A percentile compares a stretch with the other conserved stretches of the same genome.
Evolutionary conservation across 2,113 vertebrate species (phyloP).

Genomic region (Anolis sagrei): DNA sequence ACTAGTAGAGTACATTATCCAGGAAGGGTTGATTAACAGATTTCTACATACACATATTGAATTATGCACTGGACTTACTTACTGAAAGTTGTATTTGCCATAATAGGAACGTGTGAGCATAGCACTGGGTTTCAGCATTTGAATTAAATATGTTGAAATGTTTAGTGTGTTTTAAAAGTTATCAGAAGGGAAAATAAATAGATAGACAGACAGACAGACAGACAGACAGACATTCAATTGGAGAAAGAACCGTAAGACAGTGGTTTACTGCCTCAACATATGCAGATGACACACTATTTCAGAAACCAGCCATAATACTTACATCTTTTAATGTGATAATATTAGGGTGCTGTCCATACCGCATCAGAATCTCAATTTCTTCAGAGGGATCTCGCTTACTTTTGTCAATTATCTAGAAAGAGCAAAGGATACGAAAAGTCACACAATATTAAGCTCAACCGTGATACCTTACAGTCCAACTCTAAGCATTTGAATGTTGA

Average conservation of each 20-base stretch:
- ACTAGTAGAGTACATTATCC: too few species aligned
- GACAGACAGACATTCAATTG: background rate
- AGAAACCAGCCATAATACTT: constrained; percentile 62
- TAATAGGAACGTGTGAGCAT: too few species aligned
- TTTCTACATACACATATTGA: too few species aligned
- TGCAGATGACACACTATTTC: background rate
- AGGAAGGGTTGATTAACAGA: too few species aligned
- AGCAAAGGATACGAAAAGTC: constrained; percentile 44
- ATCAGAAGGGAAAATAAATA: too few species aligned
- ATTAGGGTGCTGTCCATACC: constrained; percentile 95
- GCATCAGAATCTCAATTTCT: constrained; percentile 98
- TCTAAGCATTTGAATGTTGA: background rate
- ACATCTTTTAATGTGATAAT: constrained; percentile 98
- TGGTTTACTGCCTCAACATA: background rate
- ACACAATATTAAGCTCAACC: background rate
- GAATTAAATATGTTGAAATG: background rate
- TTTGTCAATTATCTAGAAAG: constrained; percentile 94
- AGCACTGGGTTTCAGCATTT: background rate
- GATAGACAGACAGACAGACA: background rate
- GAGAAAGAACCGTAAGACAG: background rate
- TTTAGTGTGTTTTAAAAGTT: background rate
- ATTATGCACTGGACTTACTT: too few species aligned
- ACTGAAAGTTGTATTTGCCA: too few species aligned
- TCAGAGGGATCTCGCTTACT: constrained; percentile 96
- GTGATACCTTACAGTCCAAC: background rate